Conservation (phyloP, 2,113 vertebrate genomes). For the Dipodomys merriami region DNA sequence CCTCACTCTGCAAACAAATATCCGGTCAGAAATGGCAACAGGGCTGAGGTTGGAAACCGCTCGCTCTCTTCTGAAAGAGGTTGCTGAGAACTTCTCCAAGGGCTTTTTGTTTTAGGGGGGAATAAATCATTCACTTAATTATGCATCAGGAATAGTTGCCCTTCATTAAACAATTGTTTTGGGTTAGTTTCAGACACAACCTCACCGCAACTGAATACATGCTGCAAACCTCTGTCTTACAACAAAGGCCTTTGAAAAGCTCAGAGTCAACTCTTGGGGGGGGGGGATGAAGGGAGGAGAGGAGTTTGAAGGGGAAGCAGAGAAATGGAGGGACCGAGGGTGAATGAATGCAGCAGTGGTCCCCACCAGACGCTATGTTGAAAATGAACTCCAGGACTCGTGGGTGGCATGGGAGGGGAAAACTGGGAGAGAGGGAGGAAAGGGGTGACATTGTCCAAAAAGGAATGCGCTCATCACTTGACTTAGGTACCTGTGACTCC, state of each 20-base stretch:
- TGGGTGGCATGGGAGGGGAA: too few relatives aligned
- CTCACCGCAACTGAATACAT: background rate
- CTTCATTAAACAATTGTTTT: constrained; percentile 12
- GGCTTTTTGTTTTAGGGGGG: background rate
- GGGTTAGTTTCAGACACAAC: background rate
- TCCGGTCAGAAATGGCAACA: background rate
- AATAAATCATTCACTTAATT: background rate
- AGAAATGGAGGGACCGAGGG: too few relatives aligned
- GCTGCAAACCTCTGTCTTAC: background rate
- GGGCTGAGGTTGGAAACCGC: background rate
- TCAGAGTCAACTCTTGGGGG: background rate
- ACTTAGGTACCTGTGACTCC: too few relatives aligned
- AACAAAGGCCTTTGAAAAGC: background rate
- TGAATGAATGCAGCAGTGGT: too few relatives aligned
- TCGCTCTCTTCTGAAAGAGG: background rate
- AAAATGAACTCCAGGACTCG: too few relatives aligned
- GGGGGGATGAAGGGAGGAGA: too few relatives aligned
- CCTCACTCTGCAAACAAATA: background rate
- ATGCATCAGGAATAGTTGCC: background rate
- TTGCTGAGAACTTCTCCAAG: background rate
- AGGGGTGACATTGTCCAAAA: too few relatives aligned
- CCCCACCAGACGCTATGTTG: too few relatives aligned
- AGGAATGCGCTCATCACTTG: too few relatives aligned
- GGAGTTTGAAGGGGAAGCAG: too few relatives aligned
- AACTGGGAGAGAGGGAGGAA: too few relatives aligned